Percentiles rank a stretch among this genome's conserved stretches.
Conservation (phyloP, 2,113 vertebrate genomes). For the Chlamydotis undulata region DNA sequence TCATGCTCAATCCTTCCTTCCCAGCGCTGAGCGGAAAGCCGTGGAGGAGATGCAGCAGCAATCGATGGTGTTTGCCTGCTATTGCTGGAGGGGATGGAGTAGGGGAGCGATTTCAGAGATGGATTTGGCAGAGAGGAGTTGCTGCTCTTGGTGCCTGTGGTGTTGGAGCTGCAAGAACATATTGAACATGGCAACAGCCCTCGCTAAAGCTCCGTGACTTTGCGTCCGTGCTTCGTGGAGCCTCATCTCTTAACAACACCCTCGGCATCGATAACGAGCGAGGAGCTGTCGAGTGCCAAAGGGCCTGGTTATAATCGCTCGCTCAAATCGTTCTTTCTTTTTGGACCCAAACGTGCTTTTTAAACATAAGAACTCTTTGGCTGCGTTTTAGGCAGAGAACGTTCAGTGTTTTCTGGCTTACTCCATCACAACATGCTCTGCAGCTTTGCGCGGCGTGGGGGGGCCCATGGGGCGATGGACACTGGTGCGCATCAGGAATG, state of each 20-base stretch:
- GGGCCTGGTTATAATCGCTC: neutral
- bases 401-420: constrained; percentile 8
- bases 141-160: constrained; percentile 52
- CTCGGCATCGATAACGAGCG: constrained; percentile 34
- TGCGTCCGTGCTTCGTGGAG: constrained; percentile 5
- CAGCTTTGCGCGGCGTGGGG: neutral
- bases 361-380: constrained; percentile 9
- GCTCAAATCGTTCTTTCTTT: constrained; percentile 22
- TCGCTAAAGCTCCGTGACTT: constrained; percentile 36
- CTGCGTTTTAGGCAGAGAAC: neutral
- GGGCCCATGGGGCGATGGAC: neutral
- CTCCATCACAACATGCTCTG: neutral
- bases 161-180: constrained; percentile 61
- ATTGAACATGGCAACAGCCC: constrained; percentile 49
- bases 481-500: constrained; percentile 24
- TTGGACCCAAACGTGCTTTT: constrained; percentile 45
- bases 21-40: neutral
- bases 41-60: neutral
- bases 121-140: constrained; percentile 32
- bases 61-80: neutral
- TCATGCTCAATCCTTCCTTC: neutral
- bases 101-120: constrained; percentile 31
- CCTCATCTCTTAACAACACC: constrained; percentile 35
- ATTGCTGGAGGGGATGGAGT: constrained; percentile 18
- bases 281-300: constrained; percentile 16